Evolutionary conservation across 2,113 vertebrate genomes (phyloP).

Genomic region (Procavia capensis): DNA sequence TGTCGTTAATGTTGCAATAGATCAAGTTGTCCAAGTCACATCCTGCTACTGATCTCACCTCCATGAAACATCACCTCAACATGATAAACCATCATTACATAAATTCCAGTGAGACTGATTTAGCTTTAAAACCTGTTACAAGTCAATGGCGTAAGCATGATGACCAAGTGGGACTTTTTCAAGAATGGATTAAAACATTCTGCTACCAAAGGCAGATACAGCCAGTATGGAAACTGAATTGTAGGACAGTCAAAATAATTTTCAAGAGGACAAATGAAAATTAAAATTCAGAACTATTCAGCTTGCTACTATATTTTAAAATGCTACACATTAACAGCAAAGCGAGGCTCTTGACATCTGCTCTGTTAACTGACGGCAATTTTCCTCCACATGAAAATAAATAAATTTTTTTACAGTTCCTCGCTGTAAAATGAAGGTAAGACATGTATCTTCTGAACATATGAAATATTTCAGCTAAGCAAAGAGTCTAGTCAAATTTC

Average conservation of each 20-base stretch:
- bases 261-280: conserved; percentile 20
- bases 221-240: background rate
- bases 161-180: conserved; percentile 47
- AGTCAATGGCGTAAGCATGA: conserved; percentile 50
- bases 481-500: background rate
- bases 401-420: background rate
- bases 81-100: conserved; percentile 47
- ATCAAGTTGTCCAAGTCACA: conserved; percentile 43
- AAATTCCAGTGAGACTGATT: conserved; percentile 38
- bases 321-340: background rate
- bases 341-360: background rate
- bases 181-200: conserved; percentile 60
- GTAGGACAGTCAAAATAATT: conserved; percentile 42
- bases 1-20: conserved; percentile 26
- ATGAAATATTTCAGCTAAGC: conserved; percentile 23
- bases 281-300: background rate
- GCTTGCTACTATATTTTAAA: conserved; percentile 24
- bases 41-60: conserved; percentile 38
- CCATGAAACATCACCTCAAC: conserved; percentile 34
- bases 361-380: conserved; percentile 9
- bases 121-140: conserved; percentile 44
- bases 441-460: background rate
- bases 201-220: conserved; percentile 37
- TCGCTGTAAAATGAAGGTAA: conserved; percentile 38
- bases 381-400: background rate